Evolutionary conservation across 1,140 invertebrate species (phyloP).

Genomic region (Steinernema feltiae): DNA sequence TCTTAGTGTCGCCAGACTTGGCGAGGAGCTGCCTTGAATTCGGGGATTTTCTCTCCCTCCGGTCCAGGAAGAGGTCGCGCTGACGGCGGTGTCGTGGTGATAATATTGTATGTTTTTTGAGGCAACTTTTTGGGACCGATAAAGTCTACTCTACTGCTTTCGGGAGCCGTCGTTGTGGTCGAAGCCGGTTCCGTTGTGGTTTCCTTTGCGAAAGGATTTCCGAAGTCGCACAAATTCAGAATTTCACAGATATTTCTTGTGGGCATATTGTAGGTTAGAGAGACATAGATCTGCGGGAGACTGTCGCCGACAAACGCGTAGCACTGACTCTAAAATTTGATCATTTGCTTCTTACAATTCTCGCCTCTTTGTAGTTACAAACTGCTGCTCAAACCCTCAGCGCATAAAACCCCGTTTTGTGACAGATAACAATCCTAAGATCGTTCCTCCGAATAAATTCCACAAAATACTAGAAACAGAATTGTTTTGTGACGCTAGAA

Average conservation of each 20-base stretch:
- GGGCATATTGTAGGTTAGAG: constrained; percentile 38
- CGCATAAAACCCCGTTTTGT: too few relatives aligned
- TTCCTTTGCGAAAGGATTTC: constrained; percentile 27
- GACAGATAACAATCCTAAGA: too few relatives aligned
- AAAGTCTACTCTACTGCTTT: not conserved
- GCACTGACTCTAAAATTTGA: constrained; percentile 31
- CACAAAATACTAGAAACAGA: too few relatives aligned
- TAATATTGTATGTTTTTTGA: not conserved
- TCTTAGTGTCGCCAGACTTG: not conserved
- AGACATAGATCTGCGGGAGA: constrained; percentile 40
- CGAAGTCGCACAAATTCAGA: constrained; percentile 36
- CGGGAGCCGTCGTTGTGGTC: not conserved
- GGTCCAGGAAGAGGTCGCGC: not conserved
- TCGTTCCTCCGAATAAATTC: too few relatives aligned
- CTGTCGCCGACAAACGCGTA: constrained; percentile 35
- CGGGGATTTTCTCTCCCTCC: not conserved
- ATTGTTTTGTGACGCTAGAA: too few relatives aligned
- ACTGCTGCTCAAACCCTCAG: too few relatives aligned
- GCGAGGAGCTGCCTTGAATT: not conserved
- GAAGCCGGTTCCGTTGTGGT: not conserved
- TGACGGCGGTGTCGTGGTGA: not conserved
- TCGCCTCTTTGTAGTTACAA: not conserved
- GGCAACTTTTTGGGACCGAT: not conserved
- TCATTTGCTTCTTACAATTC: not conserved
- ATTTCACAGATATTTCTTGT: constrained; percentile 36